Conservation (phyloP, 2,797 vertebrate genomes). For the Tadarida brasiliensis region DNA sequence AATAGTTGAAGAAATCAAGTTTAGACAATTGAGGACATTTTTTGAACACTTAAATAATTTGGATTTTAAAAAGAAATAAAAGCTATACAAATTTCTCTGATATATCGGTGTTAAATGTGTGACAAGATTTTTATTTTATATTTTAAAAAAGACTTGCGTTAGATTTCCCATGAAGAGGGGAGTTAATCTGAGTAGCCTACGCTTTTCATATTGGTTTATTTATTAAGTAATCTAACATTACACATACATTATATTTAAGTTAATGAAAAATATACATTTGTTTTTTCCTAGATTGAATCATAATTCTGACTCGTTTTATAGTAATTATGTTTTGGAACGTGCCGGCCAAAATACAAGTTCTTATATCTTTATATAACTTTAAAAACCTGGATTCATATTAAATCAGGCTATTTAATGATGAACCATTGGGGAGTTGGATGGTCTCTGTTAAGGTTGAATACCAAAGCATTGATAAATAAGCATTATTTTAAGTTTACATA, state of each 20-base stretch:
- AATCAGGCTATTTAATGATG: not conserved
- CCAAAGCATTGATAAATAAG: not conserved
- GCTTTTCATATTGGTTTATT: not conserved
- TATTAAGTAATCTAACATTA: not conserved
- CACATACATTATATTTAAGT: not conserved
- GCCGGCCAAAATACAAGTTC: not conserved
- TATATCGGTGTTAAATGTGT: not conserved
- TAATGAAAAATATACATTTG: not conserved
- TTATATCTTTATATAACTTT: not conserved
- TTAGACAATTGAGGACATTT: not conserved
- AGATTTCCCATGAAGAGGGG: not conserved
- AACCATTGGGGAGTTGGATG: not conserved
- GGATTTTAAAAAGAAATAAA: not conserved
- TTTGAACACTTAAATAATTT: conserved; percentile 1
- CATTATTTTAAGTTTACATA: not conserved
- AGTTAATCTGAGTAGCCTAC: not conserved
- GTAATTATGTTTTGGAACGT: not conserved
- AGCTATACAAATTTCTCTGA: not conserved
- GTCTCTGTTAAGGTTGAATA: not conserved
- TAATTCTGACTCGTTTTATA: not conserved
- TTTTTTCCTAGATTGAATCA: not conserved
- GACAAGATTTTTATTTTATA: not conserved
- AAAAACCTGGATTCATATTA: not conserved
- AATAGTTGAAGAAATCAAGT: not conserved
- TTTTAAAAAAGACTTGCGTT: not conserved